Evolutionary conservation across 1,140 invertebrate genomes (phyloP), one percentile per base, ranked within the genome.

Genomic region (Zaprionus inermis): DNA sequence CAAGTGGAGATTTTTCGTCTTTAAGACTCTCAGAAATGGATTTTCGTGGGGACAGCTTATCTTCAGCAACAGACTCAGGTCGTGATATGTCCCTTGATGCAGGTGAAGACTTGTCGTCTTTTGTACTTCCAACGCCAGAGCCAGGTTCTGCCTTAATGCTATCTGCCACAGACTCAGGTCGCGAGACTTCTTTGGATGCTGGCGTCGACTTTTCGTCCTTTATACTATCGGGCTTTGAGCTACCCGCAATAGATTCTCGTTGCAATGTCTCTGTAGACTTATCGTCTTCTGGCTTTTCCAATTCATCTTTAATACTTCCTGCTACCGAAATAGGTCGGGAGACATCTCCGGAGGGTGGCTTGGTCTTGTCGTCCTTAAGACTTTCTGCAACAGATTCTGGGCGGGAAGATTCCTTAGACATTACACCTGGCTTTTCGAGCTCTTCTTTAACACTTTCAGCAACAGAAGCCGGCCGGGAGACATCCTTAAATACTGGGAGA

Each of bases 81-180:
- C 72, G 46, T 3, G 81, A 89, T 16, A 30, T 16, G n/a, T 82
- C 71, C n/a, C 71, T 71, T 5, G 79, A 72, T 2, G 38, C 56
- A n/a, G 71, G 56, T 1, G 36, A 9, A 10, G 60, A 72, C 16
- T 68, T 73, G 0, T 72, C 67, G 6, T 36, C 59, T 11, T 78
- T 76, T 5, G 61, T n/a, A 14, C 67, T 73, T 46, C 54, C 73
- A 1, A 20, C 69, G 0, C 61, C 38, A 0, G 79, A 79, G n/a
- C 18, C 65, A 0, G 49, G 65, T 0, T 72, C 63, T 11, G 69
- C 79, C 18, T 72, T 78, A 5, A 65, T 16, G 10, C 74, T 77
- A 24, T 38, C 67, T 2, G 59, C 66, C 0, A 65, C 59, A 1
- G 78, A 80, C 41, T 7, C 52, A 2, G 58, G 60, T 3, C 73